Evolutionary conservation across 2,797 vertebrate genomes (phyloP).

Genomic region (Megaceryle alcyon): DNA sequence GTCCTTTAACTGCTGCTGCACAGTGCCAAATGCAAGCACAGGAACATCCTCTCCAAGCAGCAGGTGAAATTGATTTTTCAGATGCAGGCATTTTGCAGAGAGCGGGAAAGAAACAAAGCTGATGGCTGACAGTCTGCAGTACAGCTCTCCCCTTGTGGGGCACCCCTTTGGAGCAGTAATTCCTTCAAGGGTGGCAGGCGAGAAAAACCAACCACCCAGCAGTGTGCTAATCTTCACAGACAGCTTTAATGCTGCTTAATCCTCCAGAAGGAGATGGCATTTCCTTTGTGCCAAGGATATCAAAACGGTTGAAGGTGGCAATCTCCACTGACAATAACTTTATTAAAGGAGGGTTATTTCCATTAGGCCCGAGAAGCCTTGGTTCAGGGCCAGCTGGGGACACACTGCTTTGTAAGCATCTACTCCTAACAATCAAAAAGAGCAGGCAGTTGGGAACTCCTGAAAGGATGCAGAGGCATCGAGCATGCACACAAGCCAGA

Average conservation of each 20-base stretch:
- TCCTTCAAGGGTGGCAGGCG: not conserved
- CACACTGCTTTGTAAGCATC: not conserved
- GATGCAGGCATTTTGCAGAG: not conserved
- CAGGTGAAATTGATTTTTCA: not conserved
- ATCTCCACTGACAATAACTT: not conserved
- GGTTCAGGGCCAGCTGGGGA: slow-evolving; percentile 4
- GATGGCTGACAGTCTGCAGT: not conserved
- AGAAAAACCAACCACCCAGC: not conserved
- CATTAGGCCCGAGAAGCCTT: not conserved
- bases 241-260: slow-evolving; percentile 21
- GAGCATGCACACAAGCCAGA: not conserved
- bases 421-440: not conserved
- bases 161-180: not conserved
- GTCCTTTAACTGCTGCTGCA: not conserved
- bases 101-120: not conserved
- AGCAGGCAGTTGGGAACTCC: not conserved
- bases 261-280: not conserved
- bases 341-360: slow-evolving; percentile 4
- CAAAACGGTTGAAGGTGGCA: not conserved
- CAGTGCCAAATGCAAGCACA: not conserved
- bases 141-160: not conserved
- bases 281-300: slow-evolving; percentile 37
- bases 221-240: slow-evolving; percentile 1
- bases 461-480: not conserved
- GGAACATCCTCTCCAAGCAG: not conserved